phyloP scores from a whole-genome alignment of 2,797 vertebrate species.

The Pteronotus mesoamericanus region DNA sequence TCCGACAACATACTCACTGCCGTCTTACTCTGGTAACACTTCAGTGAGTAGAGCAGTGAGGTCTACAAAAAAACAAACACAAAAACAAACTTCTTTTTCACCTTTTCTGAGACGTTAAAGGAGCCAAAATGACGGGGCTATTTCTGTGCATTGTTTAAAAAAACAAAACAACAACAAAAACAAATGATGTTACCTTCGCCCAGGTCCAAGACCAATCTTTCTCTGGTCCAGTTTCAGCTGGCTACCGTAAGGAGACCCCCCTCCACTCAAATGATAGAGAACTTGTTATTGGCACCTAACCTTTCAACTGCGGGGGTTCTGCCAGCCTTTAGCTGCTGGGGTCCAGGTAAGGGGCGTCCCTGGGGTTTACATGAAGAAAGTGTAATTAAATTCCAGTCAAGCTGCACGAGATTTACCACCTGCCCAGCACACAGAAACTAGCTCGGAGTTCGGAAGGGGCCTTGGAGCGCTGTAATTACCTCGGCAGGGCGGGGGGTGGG shows the following conservation, averaged over 20 bases:
- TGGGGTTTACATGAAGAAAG: conserved; percentile 46
- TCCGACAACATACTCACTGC: not conserved
- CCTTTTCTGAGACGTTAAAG: not conserved
- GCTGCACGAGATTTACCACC: conserved; percentile 57
- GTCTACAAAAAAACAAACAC: conserved; percentile 28
- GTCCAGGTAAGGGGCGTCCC: conserved; percentile 49
- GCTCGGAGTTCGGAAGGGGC: conserved; percentile 28
- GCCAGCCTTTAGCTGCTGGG: conserved; percentile 1
- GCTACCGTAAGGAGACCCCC: not conserved
- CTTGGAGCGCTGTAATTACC: conserved; percentile 60
- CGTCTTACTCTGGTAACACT: not conserved
- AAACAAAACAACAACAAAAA: not conserved
- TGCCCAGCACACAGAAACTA: conserved; percentile 38
- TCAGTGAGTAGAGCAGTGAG: conserved; percentile 29
- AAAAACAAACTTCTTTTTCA: conserved; percentile 29
- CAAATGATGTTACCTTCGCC: not conserved
- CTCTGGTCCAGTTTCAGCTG: not conserved
- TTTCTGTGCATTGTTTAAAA: not conserved
- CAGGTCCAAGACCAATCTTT: conserved; percentile 8
- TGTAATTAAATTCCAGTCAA: conserved; percentile 56
- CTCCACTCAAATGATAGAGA: conserved; percentile 23
- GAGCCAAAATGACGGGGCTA: not conserved
- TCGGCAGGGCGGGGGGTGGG: conserved; percentile 41
- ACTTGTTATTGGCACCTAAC: conserved; percentile 19
- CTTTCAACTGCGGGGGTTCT: not conserved